Conservation (phyloP, 2,888 invertebrate genomes). For the Cacoxenus indagator region DNA sequence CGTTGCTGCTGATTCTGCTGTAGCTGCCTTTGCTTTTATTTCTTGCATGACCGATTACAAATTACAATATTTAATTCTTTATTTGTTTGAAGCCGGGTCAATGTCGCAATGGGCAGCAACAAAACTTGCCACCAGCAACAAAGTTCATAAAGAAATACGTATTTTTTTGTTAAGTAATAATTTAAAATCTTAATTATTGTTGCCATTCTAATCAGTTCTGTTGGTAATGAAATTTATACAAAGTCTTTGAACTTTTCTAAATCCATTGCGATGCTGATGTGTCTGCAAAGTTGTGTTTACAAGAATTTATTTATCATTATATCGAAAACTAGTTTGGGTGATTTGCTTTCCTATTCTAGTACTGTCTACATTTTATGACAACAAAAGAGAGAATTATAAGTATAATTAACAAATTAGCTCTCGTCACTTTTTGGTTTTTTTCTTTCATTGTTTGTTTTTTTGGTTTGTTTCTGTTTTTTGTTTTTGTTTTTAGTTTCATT, state of each 20-base stretch:
- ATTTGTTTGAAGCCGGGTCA: conserved; percentile 52
- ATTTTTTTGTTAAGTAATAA: neutral
- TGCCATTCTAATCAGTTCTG: conserved; percentile 21
- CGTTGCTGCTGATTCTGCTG: conserved; percentile 6
- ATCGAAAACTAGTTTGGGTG: too few species aligned
- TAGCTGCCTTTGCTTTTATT: conserved; percentile 43
- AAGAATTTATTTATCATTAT: too few species aligned
- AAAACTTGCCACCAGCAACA: neutral
- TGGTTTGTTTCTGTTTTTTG: neutral
- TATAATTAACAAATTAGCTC: conserved; percentile 15
- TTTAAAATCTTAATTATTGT: conserved; percentile 28
- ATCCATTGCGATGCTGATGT: too few species aligned
- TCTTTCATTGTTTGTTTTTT: neutral
- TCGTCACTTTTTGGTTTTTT: neutral
- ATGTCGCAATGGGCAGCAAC: conserved; percentile 47
- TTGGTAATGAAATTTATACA: conserved; percentile 34
- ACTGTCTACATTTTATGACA: too few species aligned
- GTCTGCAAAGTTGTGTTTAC: too few species aligned
- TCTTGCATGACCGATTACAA: conserved; percentile 68
- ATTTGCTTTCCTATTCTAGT: too few species aligned
- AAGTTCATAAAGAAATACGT: neutral
- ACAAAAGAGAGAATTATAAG: too few species aligned
- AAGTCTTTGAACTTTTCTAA: conserved; percentile 22
- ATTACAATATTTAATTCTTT: conserved; percentile 51
- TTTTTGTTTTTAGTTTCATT: conserved; percentile 18